Evolutionary conservation across 2,888 invertebrate species (phyloP).

Genomic region (Actias luna): DNA sequence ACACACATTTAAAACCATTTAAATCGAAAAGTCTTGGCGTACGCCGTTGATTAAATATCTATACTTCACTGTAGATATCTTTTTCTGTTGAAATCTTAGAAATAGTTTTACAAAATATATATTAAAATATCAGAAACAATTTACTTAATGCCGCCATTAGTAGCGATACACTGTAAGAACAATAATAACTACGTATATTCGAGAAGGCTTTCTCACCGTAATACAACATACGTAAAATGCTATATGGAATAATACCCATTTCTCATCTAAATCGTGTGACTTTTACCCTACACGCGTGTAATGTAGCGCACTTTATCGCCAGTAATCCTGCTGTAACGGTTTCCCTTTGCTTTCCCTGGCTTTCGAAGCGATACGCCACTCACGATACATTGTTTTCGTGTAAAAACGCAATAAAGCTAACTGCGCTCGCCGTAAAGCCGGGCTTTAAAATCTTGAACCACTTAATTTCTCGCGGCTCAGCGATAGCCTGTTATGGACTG

Average conservation of each 20-base stretch:
- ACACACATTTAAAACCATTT: no score
- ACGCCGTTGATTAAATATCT: no score
- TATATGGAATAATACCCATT: conserved; percentile 57
- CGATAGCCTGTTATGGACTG: conserved; percentile 41
- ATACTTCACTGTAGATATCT: no score
- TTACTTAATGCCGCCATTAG: no score
- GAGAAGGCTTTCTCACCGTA: conserved; percentile 24
- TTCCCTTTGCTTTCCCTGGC: conserved; percentile 33
- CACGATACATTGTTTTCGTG: conserved; percentile 46
- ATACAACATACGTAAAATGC: conserved; percentile 45
- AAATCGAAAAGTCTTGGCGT: no score
- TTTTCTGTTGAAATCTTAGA: no score
- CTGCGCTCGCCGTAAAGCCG: conserved; percentile 37
- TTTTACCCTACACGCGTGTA: conserved; percentile 57
- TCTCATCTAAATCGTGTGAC: conserved; percentile 66
- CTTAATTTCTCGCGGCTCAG: conserved; percentile 42
- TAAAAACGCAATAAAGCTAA: conserved; percentile 53
- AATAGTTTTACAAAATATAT: no score
- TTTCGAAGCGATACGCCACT: conserved; percentile 23
- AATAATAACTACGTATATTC: conserved; percentile 31
- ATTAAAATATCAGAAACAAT: no score
- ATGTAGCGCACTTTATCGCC: conserved; percentile 63
- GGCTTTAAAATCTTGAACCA: conserved; percentile 51
- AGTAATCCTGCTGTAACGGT: conserved; percentile 52
- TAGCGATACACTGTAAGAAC: neutral